Evolutionary conservation across 2,797 vertebrate genomes (phyloP).

Genomic region (Tokudaia muenninki): DNA sequence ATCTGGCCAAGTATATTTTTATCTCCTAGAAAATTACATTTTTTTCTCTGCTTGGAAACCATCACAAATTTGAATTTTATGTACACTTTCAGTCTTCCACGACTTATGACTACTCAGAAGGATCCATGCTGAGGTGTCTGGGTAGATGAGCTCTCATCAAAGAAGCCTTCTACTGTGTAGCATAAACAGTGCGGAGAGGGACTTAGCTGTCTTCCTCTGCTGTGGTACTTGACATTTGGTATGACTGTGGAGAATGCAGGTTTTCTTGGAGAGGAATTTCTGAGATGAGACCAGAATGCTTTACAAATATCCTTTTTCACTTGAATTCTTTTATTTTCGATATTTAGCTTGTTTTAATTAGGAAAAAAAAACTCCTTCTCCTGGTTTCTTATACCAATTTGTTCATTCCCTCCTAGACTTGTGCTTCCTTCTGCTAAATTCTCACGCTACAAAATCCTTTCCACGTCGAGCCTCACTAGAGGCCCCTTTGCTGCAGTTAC

Average conservation of each 20-base stretch:
- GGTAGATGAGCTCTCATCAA: constrained; percentile 51
- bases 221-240: constrained; percentile 66
- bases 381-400: constrained; percentile 20
- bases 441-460: neutral
- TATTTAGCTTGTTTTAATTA: neutral
- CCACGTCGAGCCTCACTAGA: constrained; percentile 8
- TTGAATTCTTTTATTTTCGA: neutral
- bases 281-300: neutral
- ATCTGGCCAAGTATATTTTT: neutral
- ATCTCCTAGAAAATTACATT: constrained; percentile 18
- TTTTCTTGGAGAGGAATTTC: constrained; percentile 5
- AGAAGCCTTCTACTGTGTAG: neutral
- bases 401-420: neutral
- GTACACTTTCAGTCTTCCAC: constrained; percentile 8
- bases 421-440: neutral
- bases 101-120: constrained; percentile 44
- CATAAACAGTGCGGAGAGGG: neutral
- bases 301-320: neutral
- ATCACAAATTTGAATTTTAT: constrained; percentile 56
- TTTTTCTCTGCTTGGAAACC: constrained; percentile 46
- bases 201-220: neutral
- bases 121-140: constrained; percentile 51
- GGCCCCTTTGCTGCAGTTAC: neutral
- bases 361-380: neutral
- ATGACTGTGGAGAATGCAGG: neutral